Conservation (phyloP, 2,888 invertebrate species). For the Apamea anceps region DNA sequence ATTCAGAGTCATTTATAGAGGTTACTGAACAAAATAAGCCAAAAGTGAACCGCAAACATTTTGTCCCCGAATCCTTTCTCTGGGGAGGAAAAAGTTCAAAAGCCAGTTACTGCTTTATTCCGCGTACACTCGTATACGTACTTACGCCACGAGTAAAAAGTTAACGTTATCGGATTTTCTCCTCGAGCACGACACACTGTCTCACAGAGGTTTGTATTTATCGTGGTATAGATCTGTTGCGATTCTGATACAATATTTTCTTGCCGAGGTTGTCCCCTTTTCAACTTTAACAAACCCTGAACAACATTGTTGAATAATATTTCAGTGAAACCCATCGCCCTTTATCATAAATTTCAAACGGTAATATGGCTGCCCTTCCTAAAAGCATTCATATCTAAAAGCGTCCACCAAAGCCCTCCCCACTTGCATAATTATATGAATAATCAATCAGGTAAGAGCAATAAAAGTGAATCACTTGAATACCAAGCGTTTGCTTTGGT, state of each 20-base stretch:
- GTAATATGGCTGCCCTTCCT: constrained; percentile 26
- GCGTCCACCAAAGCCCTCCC: constrained; percentile 23
- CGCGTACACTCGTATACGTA: constrained; percentile 54
- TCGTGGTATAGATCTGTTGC: constrained; percentile 47
- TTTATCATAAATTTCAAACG: constrained; percentile 29
- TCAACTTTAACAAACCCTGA: constrained; percentile 10
- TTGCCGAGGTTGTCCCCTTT: constrained; percentile 13
- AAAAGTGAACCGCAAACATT: constrained; percentile 69
- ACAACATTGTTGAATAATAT: constrained; percentile 18
- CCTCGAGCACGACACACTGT: constrained; percentile 53
- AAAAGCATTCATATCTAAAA: constrained; percentile 51
- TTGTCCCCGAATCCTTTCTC: constrained; percentile 68
- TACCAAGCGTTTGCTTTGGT: constrained; percentile 42
- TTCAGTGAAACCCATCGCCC: not conserved
- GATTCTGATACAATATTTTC: constrained; percentile 31
- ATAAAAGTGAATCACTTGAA: constrained; percentile 60
- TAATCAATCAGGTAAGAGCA: constrained; percentile 60
- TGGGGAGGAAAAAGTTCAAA: constrained; percentile 68
- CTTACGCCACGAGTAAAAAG: constrained; percentile 68
- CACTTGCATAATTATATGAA: constrained; percentile 60
- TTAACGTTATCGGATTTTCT: constrained; percentile 69
- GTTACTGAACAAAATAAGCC: constrained; percentile 65
- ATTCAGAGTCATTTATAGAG: constrained; percentile 59
- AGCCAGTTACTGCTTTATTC: constrained; percentile 67
- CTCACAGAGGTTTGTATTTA: constrained; percentile 49